Percentiles rank a stretch among this genome's conserved stretches.
Evolutionary conservation across 2,888 invertebrate genomes (phyloP).

Genomic region (Epinotia ramella): DNA sequence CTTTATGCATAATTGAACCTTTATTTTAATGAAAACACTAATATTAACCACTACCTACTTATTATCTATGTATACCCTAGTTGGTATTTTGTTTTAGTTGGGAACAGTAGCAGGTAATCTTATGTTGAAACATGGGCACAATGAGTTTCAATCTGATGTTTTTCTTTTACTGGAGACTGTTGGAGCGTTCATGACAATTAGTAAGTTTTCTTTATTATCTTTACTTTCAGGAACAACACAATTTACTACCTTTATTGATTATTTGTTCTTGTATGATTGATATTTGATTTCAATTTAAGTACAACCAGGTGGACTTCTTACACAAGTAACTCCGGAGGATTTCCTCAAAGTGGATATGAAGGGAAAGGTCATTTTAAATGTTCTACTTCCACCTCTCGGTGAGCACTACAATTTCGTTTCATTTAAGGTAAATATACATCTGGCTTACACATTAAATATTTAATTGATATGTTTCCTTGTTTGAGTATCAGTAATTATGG

Average conservation of each 20-base stretch:
- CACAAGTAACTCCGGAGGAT: conserved; percentile 66
- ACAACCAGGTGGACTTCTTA: conserved; percentile 51
- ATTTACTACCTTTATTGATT: too few species aligned
- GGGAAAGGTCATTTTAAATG: conserved; percentile 64
- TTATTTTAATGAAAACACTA: background rate
- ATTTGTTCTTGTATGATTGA: background rate
- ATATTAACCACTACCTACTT: conserved; percentile 16
- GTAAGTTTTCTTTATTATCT: conserved; percentile 52
- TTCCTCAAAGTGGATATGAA: conserved; percentile 76
- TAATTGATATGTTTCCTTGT: too few species aligned
- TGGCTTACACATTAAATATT: background rate
- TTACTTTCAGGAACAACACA: background rate
- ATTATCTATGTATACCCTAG: conserved; percentile 34
- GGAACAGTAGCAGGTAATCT: conserved; percentile 90
- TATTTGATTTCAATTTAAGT: conserved; percentile 53
- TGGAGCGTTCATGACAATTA: conserved; percentile 62
- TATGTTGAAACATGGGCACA: conserved; percentile 87
- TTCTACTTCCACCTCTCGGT: conserved; percentile 61
- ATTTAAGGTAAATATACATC: conserved; percentile 56
- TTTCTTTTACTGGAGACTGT: conserved; percentile 81
- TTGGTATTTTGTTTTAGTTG: conserved; percentile 65
- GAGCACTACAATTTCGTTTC: conserved; percentile 54
- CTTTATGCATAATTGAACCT: too few species aligned
- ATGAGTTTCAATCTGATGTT: conserved; percentile 89
- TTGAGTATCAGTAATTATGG: too few species aligned